A percentile compares a stretch with the other conserved stretches of the same genome.
phyloP scores from a whole-genome alignment of 2,113 vertebrate genomes.

The Fulmarus glacialis region DNA sequence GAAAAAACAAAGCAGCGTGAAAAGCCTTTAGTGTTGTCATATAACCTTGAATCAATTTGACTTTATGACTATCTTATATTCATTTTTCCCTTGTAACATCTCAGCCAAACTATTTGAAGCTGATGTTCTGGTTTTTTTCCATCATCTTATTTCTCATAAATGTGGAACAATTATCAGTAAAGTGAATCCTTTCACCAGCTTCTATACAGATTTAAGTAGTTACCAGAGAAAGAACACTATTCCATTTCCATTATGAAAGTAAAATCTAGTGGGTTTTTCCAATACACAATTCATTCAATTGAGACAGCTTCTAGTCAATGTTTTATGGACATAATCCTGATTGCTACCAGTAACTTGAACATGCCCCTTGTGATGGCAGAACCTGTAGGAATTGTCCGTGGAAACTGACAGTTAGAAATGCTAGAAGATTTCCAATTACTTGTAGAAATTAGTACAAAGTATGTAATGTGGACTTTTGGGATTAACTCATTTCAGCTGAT shows the following conservation, averaged over 20 bases:
- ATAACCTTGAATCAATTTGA: neutral
- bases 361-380: neutral
- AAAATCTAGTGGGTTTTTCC: neutral
- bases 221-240: neutral
- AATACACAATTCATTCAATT: neutral
- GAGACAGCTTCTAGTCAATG: neutral
- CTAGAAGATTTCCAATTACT: neutral
- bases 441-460: neutral
- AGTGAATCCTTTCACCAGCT: slow-evolving; percentile 24
- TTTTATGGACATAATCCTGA: neutral
- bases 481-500: neutral
- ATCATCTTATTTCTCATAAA: slow-evolving; percentile 44
- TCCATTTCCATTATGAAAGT: slow-evolving; percentile 26
- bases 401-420: neutral
- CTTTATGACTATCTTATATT: neutral
- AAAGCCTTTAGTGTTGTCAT: neutral
- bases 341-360: neutral
- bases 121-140: neutral
- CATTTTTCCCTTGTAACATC: neutral
- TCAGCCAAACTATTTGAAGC: slow-evolving; percentile 28
- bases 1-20: neutral
- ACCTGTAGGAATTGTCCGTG: neutral
- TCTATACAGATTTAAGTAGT: slow-evolving; percentile 23
- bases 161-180: slow-evolving; percentile 39
- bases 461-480: neutral